phyloP scores from a whole-genome alignment of 2,888 invertebrate species.

The Baccha elongata region DNA sequence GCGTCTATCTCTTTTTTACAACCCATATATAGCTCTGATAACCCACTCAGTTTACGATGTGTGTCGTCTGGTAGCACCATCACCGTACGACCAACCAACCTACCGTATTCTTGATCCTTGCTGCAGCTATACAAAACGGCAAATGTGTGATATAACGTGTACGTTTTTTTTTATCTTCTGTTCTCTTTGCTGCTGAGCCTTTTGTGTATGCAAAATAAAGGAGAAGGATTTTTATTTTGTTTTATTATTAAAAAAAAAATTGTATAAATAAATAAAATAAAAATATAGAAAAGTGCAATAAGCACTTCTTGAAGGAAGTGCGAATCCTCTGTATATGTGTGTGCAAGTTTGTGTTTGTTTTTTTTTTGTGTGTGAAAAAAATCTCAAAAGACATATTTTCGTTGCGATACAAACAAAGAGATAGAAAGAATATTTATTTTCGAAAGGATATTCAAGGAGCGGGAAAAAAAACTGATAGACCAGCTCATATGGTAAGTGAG shows the following conservation, averaged over 20 bases:
- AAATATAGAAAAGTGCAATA: slow-evolving; percentile 46
- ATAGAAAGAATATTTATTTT: slow-evolving; percentile 6
- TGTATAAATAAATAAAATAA: slow-evolving; percentile 26
- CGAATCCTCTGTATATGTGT: neutral
- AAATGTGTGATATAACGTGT: slow-evolving; percentile 69
- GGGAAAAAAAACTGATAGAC: slow-evolving; percentile 1
- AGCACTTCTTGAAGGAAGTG: slow-evolving; percentile 38
- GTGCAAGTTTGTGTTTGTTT: neutral
- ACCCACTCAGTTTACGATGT: slow-evolving; percentile 40
- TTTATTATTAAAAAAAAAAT: slow-evolving; percentile 25
- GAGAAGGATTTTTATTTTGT: neutral
- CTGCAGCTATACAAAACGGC: slow-evolving; percentile 45
- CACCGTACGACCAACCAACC: slow-evolving; percentile 5
- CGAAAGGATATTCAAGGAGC: slow-evolving; percentile 29
- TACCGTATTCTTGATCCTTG: slow-evolving; percentile 47
- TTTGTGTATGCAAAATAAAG: slow-evolving; percentile 43
- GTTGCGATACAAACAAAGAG: slow-evolving; percentile 18
- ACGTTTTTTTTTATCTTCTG: neutral
- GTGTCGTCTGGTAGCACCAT: slow-evolving; percentile 33
- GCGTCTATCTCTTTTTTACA: slow-evolving; percentile 22
- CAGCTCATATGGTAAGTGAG: slow-evolving; percentile 14
- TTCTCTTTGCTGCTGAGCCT: slow-evolving; percentile 13
- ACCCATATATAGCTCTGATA: slow-evolving; percentile 4
- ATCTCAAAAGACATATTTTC: slow-evolving; percentile 1
- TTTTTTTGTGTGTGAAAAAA: neutral